phyloP scores from a whole-genome alignment of 2,888 invertebrate genomes.

The Hoplodrina ambigua region DNA sequence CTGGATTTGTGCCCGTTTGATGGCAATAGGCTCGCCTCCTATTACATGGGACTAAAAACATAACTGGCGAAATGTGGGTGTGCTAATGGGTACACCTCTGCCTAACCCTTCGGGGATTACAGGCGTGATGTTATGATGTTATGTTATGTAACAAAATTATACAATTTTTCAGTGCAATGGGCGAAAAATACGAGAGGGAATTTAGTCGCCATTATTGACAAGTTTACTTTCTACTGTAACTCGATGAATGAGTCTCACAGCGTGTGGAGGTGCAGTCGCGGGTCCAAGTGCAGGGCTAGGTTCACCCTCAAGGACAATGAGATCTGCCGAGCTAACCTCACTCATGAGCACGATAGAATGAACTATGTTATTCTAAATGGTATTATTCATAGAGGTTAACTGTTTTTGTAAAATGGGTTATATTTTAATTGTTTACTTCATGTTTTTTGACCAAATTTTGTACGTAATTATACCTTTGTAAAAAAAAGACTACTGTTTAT shows the following conservation, averaged over 20 bases:
- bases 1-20: too few species aligned
- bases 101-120: too few species aligned
- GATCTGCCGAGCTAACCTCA: not conserved
- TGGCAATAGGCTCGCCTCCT: too few species aligned
- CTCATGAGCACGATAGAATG: not conserved
- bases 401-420: not conserved
- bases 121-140: too few species aligned
- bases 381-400: not conserved
- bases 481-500: too few species aligned
- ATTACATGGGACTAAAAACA: too few species aligned
- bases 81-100: too few species aligned
- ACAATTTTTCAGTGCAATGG: constrained; percentile 1
- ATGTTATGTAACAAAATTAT: not conserved
- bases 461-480: too few species aligned
- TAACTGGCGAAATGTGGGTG: too few species aligned
- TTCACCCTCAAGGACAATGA: not conserved
- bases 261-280: not conserved
- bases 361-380: not conserved
- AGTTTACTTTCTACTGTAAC: constrained; percentile 1
- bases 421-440: too few species aligned
- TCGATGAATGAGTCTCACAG: not conserved
- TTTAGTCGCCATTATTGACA: not conserved
- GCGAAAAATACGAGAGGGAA: not conserved
- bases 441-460: too few species aligned
- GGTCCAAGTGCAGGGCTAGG: not conserved